A percentile compares a stretch with the other conserved stretches of the same genome.
Evolutionary conservation across 2,797 vertebrate species (phyloP).

Genomic region (Acrocephalus scirpaceus): DNA sequence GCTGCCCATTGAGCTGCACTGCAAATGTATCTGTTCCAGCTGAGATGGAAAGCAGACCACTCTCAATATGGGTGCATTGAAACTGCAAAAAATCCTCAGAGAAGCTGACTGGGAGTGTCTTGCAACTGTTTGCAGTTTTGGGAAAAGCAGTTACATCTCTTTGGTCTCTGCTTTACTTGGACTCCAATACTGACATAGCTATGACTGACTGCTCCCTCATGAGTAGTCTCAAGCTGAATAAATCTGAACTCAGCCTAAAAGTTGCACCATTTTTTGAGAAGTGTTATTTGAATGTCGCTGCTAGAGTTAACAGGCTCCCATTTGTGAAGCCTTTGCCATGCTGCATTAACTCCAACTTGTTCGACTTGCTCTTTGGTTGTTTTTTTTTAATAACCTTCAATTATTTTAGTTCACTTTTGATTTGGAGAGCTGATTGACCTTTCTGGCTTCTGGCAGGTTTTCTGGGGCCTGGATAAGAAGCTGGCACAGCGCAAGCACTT

Average conservation of each 20-base stretch:
- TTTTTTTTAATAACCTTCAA: background rate
- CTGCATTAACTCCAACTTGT: background rate
- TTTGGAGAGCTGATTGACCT: background rate
- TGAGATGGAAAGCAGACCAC: background rate
- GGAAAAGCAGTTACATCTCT: background rate
- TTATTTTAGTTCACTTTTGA: background rate
- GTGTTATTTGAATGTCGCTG: background rate
- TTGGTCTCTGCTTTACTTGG: background rate
- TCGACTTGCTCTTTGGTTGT: background rate
- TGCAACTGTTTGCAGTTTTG: background rate
- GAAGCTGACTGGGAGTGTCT: background rate
- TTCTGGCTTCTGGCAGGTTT: conserved; percentile 82
- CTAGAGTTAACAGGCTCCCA: background rate
- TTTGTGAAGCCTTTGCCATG: background rate
- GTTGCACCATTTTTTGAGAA: background rate
- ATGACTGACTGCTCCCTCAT: background rate
- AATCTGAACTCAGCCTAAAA: background rate
- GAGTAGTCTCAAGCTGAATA: background rate
- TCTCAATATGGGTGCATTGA: background rate
- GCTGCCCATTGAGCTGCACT: background rate
- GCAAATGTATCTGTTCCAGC: background rate
- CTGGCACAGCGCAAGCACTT: conserved; percentile 98
- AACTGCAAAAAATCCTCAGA: background rate
- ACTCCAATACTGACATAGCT: background rate
- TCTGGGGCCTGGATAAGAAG: conserved; percentile 99